These are phyloP conservation scores for Drosophila orena DNA, from an alignment of 1,140 invertebrate genomes.

Conservation along the genomic window DNA sequence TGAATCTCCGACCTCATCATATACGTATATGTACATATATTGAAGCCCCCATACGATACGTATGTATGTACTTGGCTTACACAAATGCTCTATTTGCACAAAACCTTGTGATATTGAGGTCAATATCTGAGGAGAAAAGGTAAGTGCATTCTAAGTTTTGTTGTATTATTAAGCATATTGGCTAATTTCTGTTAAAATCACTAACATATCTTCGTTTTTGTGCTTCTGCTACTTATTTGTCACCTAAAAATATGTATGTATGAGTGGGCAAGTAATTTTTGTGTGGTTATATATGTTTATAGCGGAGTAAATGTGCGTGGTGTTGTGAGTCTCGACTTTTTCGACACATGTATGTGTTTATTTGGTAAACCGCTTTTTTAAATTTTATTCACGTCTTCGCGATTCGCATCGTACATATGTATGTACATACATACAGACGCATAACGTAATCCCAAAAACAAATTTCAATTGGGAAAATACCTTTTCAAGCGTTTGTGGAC, in stretches of 20 bases:
- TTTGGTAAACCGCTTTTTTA: constrained; percentile 25
- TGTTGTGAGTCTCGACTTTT: constrained; percentile 36
- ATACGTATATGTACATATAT: background rate
- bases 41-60: background rate
- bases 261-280: background rate
- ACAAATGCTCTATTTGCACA: constrained; percentile 30
- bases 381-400: constrained; percentile 5
- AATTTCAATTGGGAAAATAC: constrained; percentile 13
- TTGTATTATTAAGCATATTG: constrained; percentile 2
- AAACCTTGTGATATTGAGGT: constrained; percentile 39
- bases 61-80: constrained; percentile 22
- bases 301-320: constrained; percentile 5
- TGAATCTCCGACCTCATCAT: background rate
- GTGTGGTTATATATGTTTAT: background rate
- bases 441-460: constrained; percentile 18
- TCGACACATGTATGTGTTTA: background rate
- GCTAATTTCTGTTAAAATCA: constrained; percentile 2
- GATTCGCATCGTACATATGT: constrained; percentile 1
- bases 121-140: constrained; percentile 38
- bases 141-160: constrained; percentile 15
- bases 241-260: constrained; percentile 3
- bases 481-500: background rate
- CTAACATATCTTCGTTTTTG: constrained; percentile 9
- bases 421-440: background rate
- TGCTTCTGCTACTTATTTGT: constrained; percentile 14